A percentile compares a stretch with the other conserved stretches of the same genome.
phyloP scores from a whole-genome alignment of 2,797 vertebrate species.

The Hypotaenidia okinawae region DNA sequence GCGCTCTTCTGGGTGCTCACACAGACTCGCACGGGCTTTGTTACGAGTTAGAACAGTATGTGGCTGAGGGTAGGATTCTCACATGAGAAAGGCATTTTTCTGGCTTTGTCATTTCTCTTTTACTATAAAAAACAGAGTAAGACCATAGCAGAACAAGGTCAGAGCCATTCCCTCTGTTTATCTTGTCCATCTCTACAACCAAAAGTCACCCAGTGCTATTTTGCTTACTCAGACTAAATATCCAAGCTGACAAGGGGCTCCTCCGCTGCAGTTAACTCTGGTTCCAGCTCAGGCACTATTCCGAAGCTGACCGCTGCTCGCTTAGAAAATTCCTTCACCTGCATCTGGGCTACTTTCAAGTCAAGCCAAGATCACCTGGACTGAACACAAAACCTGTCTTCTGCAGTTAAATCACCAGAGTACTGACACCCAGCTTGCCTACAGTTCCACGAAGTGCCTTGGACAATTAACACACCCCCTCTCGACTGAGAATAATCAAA shows the following conservation, averaged over 20 bases:
- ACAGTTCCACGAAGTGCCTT: neutral
- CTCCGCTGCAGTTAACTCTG: neutral
- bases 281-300: neutral
- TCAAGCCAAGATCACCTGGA: neutral
- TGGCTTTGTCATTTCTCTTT: neutral
- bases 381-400: neutral
- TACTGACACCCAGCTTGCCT: neutral
- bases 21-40: neutral
- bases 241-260: neutral
- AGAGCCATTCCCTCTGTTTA: neutral
- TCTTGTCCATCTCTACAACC: neutral
- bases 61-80: neutral
- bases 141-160: neutral
- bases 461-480: neutral
- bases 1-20: neutral
- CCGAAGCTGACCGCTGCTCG: neutral
- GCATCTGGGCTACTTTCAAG: neutral
- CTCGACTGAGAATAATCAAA: neutral
- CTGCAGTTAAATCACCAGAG: neutral
- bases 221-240: neutral
- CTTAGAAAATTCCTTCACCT: neutral
- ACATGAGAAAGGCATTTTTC: neutral
- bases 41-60: neutral
- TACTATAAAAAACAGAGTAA: neutral
- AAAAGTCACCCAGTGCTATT: neutral